Base-by-base conservation (phyloP, 2,888 invertebrate species). In the Drosophila kuntzei region DNA sequence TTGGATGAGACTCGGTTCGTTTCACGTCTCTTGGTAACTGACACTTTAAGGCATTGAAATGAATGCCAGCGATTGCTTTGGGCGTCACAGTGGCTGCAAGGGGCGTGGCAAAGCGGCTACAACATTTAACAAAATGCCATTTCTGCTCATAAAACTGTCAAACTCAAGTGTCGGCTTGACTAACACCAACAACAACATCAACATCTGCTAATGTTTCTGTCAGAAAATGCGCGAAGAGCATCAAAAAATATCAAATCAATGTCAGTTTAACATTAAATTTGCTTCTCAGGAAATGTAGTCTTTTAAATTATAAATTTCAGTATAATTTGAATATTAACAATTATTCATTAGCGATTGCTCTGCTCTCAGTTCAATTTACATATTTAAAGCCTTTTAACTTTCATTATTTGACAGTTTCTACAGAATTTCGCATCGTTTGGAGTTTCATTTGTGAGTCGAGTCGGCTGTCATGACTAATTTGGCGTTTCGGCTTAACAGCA, bases 111-210 rank as follows among this genome's bases (percentile, higher is more conserved):
- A 34, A 34, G 39, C 51, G 60, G 79, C 66, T 70, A 65, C 50
- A 36, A 67, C 34, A 44, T 44, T 44, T 66, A 85, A 67, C 64
- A 65, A 65, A 85, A 85, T 67, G 65, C 71, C 79, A 79, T 86
- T 82, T 83, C 72, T 37, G 68, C 75, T 71, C 83, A 80, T 86
- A 77, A 88, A 88, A 86, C 75, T 83, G 88, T 83, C 84, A 88
- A 83, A 72, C 57, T 67, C 68, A 88, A 80, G 80, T 73, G 83
- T 70, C 77, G 59, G 69, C 78, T 63, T 69, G 70, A 49, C 83
- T 54, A 36, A 50, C 70, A 58, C 14, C 50, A 59, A 14, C 25
- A 12, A 25, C 54, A 53, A 41, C 41, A 63, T 22, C 32, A 18
- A 14, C 18, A 34, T 34, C 29, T 32, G 18, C 12, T 25, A 22